phyloP scores from a whole-genome alignment of 1,140 invertebrate species.

The Bombus balteatus region DNA sequence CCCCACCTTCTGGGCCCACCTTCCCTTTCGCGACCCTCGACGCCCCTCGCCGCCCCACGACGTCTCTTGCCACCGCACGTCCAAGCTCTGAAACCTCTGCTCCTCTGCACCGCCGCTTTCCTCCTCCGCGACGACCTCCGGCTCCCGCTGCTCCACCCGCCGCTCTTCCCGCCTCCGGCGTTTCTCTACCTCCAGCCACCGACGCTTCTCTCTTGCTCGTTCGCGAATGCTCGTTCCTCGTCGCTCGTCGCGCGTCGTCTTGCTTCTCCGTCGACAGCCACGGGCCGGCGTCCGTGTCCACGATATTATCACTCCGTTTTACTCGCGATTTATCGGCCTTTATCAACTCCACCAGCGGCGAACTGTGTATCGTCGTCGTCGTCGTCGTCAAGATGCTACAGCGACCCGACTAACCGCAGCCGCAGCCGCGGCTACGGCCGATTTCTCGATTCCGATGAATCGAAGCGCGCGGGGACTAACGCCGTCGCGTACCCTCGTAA shows the following conservation, averaged over 20 bases:
- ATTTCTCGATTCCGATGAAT: slow-evolving; percentile 12
- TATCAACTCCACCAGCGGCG: slow-evolving; percentile 77
- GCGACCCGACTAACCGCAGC: slow-evolving; percentile 2
- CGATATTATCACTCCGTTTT: slow-evolving; percentile 82
- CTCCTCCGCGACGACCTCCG: slow-evolving; percentile 20
- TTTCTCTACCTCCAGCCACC: slow-evolving; percentile 45
- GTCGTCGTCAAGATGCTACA: slow-evolving; percentile 16
- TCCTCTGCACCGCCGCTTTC: slow-evolving; percentile 10
- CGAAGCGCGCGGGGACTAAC: neutral
- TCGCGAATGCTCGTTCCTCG: neutral
- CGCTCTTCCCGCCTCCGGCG: slow-evolving; percentile 1
- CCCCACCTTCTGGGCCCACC: slow-evolving; percentile 52
- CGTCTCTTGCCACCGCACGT: neutral
- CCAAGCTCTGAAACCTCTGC: slow-evolving; percentile 42
- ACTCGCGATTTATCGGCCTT: slow-evolving; percentile 81
- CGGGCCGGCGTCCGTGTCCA: slow-evolving; percentile 48
- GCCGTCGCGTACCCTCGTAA: slow-evolving; percentile 52
- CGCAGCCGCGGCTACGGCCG: neutral
- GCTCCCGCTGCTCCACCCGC: slow-evolving; percentile 35
- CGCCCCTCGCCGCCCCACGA: slow-evolving; percentile 1
- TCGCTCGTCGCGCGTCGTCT: neutral
- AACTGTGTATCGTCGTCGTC: slow-evolving; percentile 57
- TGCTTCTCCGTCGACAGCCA: slow-evolving; percentile 26
- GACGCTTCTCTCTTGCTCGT: neutral
- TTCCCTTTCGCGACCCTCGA: slow-evolving; percentile 44